These are phyloP conservation scores for Drosophila paulistorum DNA, from an alignment of 1,140 invertebrate species.

Conservation along the genomic window DNA sequence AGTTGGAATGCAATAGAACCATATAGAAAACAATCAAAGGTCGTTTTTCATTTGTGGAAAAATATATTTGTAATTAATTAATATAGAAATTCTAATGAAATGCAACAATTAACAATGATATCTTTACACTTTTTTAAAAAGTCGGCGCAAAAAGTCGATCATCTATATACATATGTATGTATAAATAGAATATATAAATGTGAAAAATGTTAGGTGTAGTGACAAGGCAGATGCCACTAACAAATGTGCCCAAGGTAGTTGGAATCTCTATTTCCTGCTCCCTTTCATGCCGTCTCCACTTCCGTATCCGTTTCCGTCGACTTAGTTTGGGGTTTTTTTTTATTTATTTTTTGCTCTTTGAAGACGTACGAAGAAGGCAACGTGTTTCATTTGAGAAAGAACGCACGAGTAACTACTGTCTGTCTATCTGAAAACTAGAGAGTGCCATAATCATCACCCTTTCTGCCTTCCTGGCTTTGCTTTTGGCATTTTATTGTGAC, in stretches of 20 bases:
- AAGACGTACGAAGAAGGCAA: conserved; percentile 30
- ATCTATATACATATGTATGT: background rate
- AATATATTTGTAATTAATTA: background rate
- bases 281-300: conserved; percentile 22
- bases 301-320: conserved; percentile 54
- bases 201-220: background rate
- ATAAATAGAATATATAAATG: background rate
- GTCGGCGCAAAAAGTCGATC: background rate
- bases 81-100: background rate
- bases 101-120: background rate
- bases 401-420: conserved; percentile 48
- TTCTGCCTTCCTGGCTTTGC: conserved; percentile 23
- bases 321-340: conserved; percentile 26
- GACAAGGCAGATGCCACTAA: conserved; percentile 6
- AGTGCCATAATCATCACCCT: conserved; percentile 57
- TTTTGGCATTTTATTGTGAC: conserved; percentile 66
- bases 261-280: conserved; percentile 13
- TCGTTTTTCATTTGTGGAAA: too few relatives aligned
- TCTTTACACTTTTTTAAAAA: background rate
- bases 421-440: conserved; percentile 11
- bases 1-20: background rate
- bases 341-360: conserved; percentile 3
- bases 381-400: conserved; percentile 50
- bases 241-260: conserved; percentile 52
- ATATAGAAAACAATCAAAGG: background rate